Base-by-base conservation (phyloP, 2,113 vertebrate genomes). In the Zapus hudsonius region DNA sequence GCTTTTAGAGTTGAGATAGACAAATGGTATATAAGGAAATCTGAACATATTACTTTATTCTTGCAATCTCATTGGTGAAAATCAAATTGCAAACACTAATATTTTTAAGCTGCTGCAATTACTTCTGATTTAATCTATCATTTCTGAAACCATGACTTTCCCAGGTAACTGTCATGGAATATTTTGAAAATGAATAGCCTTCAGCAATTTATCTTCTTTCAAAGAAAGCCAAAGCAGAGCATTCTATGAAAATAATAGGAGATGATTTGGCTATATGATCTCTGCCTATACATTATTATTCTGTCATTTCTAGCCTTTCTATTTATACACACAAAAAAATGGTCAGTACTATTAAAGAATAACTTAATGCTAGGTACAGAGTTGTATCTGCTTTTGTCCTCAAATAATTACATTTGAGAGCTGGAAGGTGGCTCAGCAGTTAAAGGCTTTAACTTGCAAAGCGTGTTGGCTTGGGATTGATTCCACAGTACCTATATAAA, bases 101-200 rank as follows among this genome's bases (percentile, higher is more conserved):
- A 75, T 87, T 89, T n/a, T 95, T 89, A 91, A 80, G 27, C 52
- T 75, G 40, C 78, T 87, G 40, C 2, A 78, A 63, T 93, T 85
- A 57, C 29, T 66, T 85, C 19, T 92, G n/a, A 75, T 61, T 83
- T 63, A 57, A 91, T 70, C 27, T 89, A 11, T 74, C 7, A 88
- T 86, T 90, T 83, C 52, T 79, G 29, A 88, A 95, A 88, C 25
- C 52, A 42, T 64, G 5, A 20, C 23, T 80, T 22, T 59, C 91
- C 80, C 36, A 87, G 61, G 59, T 67, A 94, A 84, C 36, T 23
- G 19, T 40, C 87, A 84, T 81, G 4, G 63, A 84, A 87, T 84
- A 93, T 42, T 76, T 36, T 47, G 25, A 76, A 91, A 93, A 84
- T 91, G 38, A 91, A 80, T 84, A 29, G 11, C 20, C 19, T 27